These are phyloP conservation scores for Oreohelix idahoensis DNA, from an alignment of 1,140 invertebrate genomes.

Conservation along the genomic window DNA sequence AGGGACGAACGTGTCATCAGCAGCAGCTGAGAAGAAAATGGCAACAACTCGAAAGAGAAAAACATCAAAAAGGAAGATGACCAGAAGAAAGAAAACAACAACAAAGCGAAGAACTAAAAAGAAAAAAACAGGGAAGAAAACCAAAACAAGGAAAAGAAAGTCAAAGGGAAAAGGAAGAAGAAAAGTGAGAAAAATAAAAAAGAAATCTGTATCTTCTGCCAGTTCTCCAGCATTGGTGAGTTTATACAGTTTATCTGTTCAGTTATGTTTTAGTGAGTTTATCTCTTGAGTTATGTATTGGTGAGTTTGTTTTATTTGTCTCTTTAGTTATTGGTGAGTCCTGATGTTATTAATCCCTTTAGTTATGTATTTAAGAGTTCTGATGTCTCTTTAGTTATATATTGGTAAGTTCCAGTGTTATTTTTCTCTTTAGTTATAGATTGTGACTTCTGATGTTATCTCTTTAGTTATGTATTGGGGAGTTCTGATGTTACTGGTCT, in stretches of 20 bases:
- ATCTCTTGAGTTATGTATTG: too few relatives aligned
- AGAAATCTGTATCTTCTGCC: conserved; percentile 47
- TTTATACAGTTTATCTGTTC: background rate
- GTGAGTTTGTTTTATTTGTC: too few relatives aligned
- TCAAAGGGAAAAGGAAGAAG: conserved; percentile 57
- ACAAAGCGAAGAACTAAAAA: conserved; percentile 42
- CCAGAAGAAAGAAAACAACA: conserved; percentile 41
- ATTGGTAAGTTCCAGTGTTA: too few relatives aligned
- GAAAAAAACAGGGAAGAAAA: conserved; percentile 45
- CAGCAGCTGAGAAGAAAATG: conserved; percentile 29
- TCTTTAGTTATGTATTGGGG: too few relatives aligned
- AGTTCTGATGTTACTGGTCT: too few relatives aligned
- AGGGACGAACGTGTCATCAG: background rate
- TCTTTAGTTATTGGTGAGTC: too few relatives aligned
- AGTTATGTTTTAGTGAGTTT: too few relatives aligned
- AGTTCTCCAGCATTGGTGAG: conserved; percentile 22
- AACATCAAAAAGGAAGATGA: conserved; percentile 45
- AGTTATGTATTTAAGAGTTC: too few relatives aligned
- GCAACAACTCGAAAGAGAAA: conserved; percentile 40
- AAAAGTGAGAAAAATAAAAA: conserved; percentile 54
- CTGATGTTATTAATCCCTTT: too few relatives aligned
- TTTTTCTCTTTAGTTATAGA: too few relatives aligned
- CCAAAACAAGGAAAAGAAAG: conserved; percentile 52
- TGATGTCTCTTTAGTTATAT: too few relatives aligned
- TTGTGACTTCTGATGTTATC: too few relatives aligned